These are phyloP conservation scores for Dreissena polymorpha DNA, from an alignment of 1,140 invertebrate genomes.

Conservation along the genomic window DNA sequence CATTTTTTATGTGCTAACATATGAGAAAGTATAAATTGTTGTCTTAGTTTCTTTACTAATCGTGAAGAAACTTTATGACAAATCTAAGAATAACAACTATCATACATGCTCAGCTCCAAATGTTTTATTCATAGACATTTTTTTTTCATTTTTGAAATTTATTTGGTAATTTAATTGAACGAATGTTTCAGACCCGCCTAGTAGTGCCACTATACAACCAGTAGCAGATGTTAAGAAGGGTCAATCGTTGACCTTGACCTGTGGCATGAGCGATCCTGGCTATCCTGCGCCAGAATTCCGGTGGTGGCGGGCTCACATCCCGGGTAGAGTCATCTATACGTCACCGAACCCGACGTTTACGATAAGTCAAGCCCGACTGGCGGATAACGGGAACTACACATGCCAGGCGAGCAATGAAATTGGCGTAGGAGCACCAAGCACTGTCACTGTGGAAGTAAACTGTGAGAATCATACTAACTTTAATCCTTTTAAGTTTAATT, in stretches of 20 bases:
- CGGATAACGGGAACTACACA: slow-evolving; percentile 63
- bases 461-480: slow-evolving; percentile 50
- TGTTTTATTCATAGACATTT: too few species aligned
- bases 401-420: slow-evolving; percentile 64
- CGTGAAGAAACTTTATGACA: too few species aligned
- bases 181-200: slow-evolving; percentile 58
- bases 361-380: slow-evolving; percentile 55
- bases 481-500: too few species aligned
- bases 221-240: slow-evolving; percentile 56
- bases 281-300: slow-evolving; percentile 60
- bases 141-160: too few species aligned
- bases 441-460: slow-evolving; percentile 60
- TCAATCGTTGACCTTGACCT: slow-evolving; percentile 52
- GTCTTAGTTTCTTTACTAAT: too few species aligned
- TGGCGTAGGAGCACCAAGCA: slow-evolving; percentile 55
- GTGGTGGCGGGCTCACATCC: slow-evolving; percentile 57
- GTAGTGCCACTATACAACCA: slow-evolving; percentile 52
- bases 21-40: too few species aligned
- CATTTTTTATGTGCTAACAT: too few species aligned
- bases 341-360: slow-evolving; percentile 25
- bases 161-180: too few species aligned
- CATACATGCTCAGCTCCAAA: too few species aligned
- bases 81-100: too few species aligned
- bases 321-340: slow-evolving; percentile 1
- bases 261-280: slow-evolving; percentile 46